Evolutionary conservation across 2,797 vertebrate species (phyloP).

Genomic region (Notamacropus eugenii): DNA sequence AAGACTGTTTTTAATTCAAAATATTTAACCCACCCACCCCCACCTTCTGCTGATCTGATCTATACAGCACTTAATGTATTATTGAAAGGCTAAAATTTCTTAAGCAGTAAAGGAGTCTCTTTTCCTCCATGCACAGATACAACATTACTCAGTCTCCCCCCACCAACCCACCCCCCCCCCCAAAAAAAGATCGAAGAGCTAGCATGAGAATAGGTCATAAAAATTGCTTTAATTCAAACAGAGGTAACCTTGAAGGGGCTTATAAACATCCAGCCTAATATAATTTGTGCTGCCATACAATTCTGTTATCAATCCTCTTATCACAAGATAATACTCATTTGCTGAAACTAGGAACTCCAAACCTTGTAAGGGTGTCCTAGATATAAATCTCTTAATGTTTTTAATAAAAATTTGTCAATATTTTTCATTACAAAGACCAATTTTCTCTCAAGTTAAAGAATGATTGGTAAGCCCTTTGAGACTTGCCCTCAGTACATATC

Average conservation of each 20-base stretch:
- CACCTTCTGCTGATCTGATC: background rate
- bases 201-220: background rate
- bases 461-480: background rate
- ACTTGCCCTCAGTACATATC: background rate
- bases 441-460: background rate
- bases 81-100: slow-evolving; percentile 13
- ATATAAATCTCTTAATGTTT: background rate
- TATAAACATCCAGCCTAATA: background rate
- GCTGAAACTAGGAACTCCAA: slow-evolving; percentile 28
- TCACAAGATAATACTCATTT: slow-evolving; percentile 51
- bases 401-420: background rate
- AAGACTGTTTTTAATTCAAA: background rate
- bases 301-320: slow-evolving; percentile 51
- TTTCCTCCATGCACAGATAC: background rate
- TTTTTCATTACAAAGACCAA: background rate
- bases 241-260: background rate
- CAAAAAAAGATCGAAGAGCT: background rate
- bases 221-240: background rate
- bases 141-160: background rate
- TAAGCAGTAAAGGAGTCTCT: background rate
- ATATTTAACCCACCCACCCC: background rate
- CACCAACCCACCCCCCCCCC: background rate
- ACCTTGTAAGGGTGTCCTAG: background rate
- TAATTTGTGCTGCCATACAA: background rate
- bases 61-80: background rate